phyloP scores from a whole-genome alignment of 2,797 vertebrate species.

The Thunnus albacares region DNA sequence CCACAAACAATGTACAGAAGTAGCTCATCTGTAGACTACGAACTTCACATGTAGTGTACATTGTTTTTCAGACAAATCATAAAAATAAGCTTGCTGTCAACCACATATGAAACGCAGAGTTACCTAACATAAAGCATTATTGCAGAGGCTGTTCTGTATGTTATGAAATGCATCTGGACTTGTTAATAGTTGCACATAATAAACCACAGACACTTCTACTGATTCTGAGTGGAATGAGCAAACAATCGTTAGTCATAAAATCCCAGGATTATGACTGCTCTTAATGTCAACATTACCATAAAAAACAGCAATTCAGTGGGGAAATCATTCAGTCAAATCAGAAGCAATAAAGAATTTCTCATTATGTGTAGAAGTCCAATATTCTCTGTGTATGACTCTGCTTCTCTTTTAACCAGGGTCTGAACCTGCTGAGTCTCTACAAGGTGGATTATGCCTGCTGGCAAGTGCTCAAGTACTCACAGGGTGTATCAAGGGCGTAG shows the following conservation, averaged over 20 bases:
- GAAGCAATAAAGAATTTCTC: not conserved
- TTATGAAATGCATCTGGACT: not conserved
- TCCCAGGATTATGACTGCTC: not conserved
- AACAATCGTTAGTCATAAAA: not conserved
- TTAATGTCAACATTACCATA: not conserved
- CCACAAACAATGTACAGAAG: not conserved
- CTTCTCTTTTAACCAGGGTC: constrained; percentile 44
- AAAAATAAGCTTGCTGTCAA: not conserved
- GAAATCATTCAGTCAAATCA: constrained; percentile 20
- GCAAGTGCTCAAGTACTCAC: constrained; percentile 68
- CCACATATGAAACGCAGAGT: not conserved
- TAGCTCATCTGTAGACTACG: not conserved
- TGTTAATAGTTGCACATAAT: not conserved
- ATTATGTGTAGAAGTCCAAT: constrained; percentile 6
- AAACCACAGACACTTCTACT: not conserved
- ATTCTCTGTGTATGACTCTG: constrained; percentile 30
- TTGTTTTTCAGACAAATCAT: not conserved
- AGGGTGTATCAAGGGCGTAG: constrained; percentile 68
- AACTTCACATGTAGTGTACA: not conserved
- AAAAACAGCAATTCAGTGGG: not conserved
- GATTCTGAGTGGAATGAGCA: not conserved
- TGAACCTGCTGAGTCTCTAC: constrained; percentile 73
- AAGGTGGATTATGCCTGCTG: constrained; percentile 75
- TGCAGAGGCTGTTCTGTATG: not conserved
- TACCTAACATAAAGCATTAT: not conserved